A percentile compares a stretch with the other conserved stretches of the same genome.
Evolutionary conservation across 2,888 invertebrate species (phyloP).

Genomic region (Malacosoma neustria): DNA sequence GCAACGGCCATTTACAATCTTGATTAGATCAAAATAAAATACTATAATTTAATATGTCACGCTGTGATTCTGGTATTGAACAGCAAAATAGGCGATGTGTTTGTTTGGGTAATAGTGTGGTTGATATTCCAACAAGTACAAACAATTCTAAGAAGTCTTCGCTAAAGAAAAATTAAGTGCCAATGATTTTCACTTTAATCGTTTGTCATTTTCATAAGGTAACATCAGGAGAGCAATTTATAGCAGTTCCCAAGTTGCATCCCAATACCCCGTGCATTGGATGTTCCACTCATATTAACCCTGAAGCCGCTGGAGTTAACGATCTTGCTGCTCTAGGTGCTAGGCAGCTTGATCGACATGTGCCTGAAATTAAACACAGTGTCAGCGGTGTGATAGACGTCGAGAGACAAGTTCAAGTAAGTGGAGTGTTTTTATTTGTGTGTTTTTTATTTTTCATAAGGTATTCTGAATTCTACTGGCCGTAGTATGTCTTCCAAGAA

Average conservation of each 20-base stretch:
- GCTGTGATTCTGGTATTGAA: no score
- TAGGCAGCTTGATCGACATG: constrained; percentile 54
- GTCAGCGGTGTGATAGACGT: constrained; percentile 59
- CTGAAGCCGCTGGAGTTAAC: constrained; percentile 61
- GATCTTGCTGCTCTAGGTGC: constrained; percentile 63
- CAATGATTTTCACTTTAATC: constrained; percentile 1
- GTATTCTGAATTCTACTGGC: no score
- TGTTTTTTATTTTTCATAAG: no score
- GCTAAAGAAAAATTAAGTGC: background rate
- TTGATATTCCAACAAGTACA: no score
- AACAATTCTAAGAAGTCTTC: no score
- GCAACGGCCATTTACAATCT: no score
- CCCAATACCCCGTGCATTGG: constrained; percentile 56
- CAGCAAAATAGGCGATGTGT: no score
- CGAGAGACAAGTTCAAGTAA: constrained; percentile 73
- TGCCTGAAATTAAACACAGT: constrained; percentile 44
- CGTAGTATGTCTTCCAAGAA: no score
- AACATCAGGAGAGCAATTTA: constrained; percentile 68
- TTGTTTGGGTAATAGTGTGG: no score
- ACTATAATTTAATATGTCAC: no score
- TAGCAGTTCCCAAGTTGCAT: constrained; percentile 49
- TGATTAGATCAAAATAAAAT: no score
- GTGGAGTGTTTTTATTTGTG: no score
- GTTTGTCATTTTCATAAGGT: constrained; percentile 32
- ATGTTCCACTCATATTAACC: constrained; percentile 66